Base-by-base conservation (phyloP, 2,888 invertebrate genomes). In the Pelosia muscerda region DNA sequence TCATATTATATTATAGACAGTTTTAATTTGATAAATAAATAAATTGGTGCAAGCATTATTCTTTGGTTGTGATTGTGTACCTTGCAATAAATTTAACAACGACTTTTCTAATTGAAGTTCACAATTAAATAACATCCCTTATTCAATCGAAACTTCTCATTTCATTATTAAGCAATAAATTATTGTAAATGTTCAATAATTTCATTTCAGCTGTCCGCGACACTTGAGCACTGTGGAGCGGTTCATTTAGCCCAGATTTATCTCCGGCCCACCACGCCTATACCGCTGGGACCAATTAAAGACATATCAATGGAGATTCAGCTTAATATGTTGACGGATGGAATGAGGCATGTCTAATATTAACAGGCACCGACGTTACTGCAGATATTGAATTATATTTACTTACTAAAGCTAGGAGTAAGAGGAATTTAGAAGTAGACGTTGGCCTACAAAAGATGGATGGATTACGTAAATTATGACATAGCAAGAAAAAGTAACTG, bases 231-330 rank as follows among this genome's bases (percentile, higher is more conserved):
- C 54, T 57, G 71, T 72, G 63, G 38, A 63, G 42, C 65, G 60
- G 78, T 72, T 71, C 66, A 73, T 78, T 78, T 72, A 19, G 60
- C 56, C 22, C 66, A 72, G 73, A 78, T 77, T 75, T 78, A 79
- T 78, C 62, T 67, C 55, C 15, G 66, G 68, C 57, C 66, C 69
- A 69, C 60, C 65, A 63, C 69, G 71, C 63, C 60, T 57, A 49
- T 42, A 13, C 42, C 57, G 55, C 65, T 34, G 59, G 57, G 64
- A 68, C 71, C 72, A 74, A 76, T 78, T 78, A 78, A 57, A 68
- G 56, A 38, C 59, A 66, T 69, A 65, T 67, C 55, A 65, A 71
- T 64, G 61, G 66, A 66, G 55, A 61, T 53, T 68, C 31, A 31
- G 42, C 26, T n/a, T 68, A 59, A 56, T 64, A 57, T 64, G 59